These are phyloP conservation scores for Mercenaria mercenaria DNA, from an alignment of 1,140 invertebrate genomes.

Conservation along the genomic window DNA sequence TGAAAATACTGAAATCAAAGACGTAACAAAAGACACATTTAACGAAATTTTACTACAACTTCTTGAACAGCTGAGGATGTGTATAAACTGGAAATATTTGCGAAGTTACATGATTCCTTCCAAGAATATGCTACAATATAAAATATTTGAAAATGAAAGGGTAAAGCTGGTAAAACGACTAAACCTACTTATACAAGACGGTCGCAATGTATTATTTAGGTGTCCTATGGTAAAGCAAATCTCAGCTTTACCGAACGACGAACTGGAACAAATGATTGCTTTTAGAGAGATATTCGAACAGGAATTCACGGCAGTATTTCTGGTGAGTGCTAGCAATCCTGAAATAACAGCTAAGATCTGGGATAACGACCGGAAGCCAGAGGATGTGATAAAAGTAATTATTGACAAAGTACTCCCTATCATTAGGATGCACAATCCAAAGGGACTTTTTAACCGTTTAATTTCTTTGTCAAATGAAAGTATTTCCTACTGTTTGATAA, in stretches of 20 bases:
- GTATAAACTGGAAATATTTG: background rate
- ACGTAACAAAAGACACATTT: background rate
- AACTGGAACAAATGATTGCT: background rate
- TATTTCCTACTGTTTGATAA: background rate
- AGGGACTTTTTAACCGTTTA: background rate
- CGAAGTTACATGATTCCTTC: slow-evolving; percentile 33
- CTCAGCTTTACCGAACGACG: background rate
- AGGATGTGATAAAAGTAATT: background rate
- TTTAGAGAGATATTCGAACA: background rate
- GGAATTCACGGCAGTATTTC: background rate
- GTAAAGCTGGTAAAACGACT: background rate
- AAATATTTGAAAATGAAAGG: background rate
- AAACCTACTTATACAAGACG: background rate
- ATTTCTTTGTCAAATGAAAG: background rate
- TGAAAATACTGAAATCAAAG: background rate
- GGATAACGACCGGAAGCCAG: background rate
- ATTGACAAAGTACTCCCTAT: background rate
- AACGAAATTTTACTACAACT: background rate
- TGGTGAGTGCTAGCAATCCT: background rate
- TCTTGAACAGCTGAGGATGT: background rate
- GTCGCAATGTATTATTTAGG: background rate
- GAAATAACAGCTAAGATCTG: background rate
- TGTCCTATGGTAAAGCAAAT: background rate
- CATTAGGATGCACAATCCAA: background rate
- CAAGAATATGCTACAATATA: background rate